Percentiles rank a stretch among this genome's conserved stretches.
Conservation (phyloP, 2,888 invertebrate genomes). For the Amiota communis region DNA sequence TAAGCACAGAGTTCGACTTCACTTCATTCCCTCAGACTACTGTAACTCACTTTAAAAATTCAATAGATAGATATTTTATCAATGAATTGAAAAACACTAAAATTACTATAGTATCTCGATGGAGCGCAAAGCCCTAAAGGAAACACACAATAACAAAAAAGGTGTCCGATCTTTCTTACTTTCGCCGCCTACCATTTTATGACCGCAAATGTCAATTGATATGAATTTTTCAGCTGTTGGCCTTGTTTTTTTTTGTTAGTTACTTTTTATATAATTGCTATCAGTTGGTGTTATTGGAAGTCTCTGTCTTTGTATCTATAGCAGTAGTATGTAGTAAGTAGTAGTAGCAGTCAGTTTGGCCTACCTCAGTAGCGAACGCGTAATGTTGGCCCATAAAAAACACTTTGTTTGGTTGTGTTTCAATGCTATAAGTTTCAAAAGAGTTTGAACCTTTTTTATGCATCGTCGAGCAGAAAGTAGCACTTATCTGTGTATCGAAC, state of each 20-base stretch:
- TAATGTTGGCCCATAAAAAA: slow-evolving; percentile 67
- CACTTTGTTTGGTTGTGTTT: slow-evolving; percentile 56
- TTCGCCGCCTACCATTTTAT: slow-evolving; percentile 48
- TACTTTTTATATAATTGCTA: slow-evolving; percentile 27
- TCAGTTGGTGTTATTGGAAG: not conserved
- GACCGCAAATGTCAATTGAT: slow-evolving; percentile 65
- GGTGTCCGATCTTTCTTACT: not conserved
- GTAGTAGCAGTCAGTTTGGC: not conserved
- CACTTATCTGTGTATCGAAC: slow-evolving; percentile 54
- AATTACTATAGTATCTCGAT: slow-evolving; percentile 42
- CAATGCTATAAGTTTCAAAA: not conserved
- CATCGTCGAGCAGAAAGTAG: slow-evolving; percentile 67
- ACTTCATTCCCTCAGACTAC: slow-evolving; percentile 1
- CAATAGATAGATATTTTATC: slow-evolving; percentile 33
- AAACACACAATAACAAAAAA: not conserved
- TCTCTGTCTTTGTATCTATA: no score
- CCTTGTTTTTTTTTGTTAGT: slow-evolving; percentile 49
- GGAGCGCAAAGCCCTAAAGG: not conserved
- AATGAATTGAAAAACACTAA: slow-evolving; percentile 53
- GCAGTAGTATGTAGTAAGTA: not conserved
- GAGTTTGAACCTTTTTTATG: slow-evolving; percentile 64
- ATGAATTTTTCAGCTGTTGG: slow-evolving; percentile 56
- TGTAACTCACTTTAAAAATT: not conserved
- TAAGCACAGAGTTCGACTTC: slow-evolving; percentile 12
- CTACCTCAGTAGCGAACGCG: slow-evolving; percentile 38